Percentiles rank a stretch among this genome's conserved stretches.
phyloP scores from a whole-genome alignment of 2,797 vertebrate genomes.

The Pipistrellus kuhlii region DNA sequence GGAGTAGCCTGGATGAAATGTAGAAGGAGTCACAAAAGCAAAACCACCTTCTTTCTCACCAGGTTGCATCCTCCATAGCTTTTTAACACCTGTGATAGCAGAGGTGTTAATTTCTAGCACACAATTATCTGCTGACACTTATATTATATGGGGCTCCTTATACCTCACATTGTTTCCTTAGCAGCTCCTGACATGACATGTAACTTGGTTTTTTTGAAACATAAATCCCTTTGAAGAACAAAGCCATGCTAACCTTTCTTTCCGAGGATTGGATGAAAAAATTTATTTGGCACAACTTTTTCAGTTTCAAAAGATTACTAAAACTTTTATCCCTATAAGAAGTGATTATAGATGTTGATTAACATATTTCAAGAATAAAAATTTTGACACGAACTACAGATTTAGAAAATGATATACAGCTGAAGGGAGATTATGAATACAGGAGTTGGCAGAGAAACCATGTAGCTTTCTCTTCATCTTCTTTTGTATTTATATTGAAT shows the following conservation, averaged over 20 bases:
- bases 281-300: background rate
- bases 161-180: background rate
- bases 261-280: background rate
- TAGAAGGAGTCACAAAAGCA: background rate
- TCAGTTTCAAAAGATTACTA: background rate
- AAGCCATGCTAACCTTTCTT: background rate
- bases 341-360: background rate
- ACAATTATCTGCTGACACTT: background rate
- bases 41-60: background rate
- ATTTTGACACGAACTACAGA: conserved; percentile 25
- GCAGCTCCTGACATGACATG: background rate
- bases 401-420: background rate
- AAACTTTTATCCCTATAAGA: conserved; percentile 24
- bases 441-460: background rate
- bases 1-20: accelerated
- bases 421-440: background rate
- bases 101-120: background rate
- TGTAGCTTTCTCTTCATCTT: background rate
- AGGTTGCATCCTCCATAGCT: accelerated
- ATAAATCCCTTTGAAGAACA: background rate
- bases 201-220: background rate
- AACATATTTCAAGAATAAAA: background rate
- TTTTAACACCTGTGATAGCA: accelerated
- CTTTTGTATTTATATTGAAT: background rate
- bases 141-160: background rate